These are phyloP conservation scores for Drosophila bunnanda DNA, from an alignment of 2,888 invertebrate genomes.

Conservation along the genomic window DNA sequence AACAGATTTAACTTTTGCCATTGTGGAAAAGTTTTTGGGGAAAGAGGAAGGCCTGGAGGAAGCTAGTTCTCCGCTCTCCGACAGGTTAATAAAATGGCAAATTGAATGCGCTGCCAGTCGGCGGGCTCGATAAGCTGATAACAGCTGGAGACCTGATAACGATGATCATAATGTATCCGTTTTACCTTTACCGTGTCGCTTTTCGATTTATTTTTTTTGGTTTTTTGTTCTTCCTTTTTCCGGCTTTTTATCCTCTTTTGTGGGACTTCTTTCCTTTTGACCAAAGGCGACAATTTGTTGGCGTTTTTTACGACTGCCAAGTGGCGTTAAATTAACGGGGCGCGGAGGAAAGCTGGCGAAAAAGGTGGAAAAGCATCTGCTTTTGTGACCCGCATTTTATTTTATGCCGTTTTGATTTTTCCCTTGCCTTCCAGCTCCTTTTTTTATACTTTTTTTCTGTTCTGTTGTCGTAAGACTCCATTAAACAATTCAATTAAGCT, in stretches of 20 bases:
- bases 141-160: conserved; percentile 55
- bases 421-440: conserved; percentile 20
- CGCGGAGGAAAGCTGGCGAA: conserved; percentile 9
- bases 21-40: conserved; percentile 42
- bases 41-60: background rate
- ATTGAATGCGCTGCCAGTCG: conserved; percentile 61
- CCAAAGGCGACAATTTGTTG: conserved; percentile 73
- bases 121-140: conserved; percentile 46
- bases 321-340: conserved; percentile 76
- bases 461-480: conserved; percentile 67
- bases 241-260: conserved; percentile 15
- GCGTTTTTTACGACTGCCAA: conserved; percentile 65
- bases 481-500: conserved; percentile 80
- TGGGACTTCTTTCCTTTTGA: conserved; percentile 31
- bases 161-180: conserved; percentile 58
- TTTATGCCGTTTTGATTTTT: conserved; percentile 76
- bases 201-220: conserved; percentile 4
- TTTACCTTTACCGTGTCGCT: conserved; percentile 49
- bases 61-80: conserved; percentile 19
- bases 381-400: conserved; percentile 69
- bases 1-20: conserved; percentile 70
- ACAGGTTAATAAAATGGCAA: conserved; percentile 66
- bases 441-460: conserved; percentile 18
- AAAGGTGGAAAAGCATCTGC: conserved; percentile 46
- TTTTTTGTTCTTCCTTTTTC: background rate